These are phyloP conservation scores for Junonia oenone DNA, from an alignment of 2,888 invertebrate species.

Conservation along the genomic window DNA sequence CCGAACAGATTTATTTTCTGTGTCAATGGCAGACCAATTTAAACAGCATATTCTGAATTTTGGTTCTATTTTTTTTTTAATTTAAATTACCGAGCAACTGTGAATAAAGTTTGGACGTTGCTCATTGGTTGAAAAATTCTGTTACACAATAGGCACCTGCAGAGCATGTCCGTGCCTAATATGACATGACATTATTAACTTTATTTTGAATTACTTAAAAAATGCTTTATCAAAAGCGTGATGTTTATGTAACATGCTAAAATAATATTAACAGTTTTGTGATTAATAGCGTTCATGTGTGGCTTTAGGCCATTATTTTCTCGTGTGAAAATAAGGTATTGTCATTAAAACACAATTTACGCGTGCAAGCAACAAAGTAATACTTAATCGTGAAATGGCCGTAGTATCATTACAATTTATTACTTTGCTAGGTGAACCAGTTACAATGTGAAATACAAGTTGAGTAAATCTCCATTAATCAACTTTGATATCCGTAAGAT, in stretches of 20 bases:
- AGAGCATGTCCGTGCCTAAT: neutral
- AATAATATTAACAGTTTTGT: conserved; percentile 18
- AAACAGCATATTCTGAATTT: neutral
- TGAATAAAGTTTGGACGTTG: neutral
- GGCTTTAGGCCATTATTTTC: conserved; percentile 22
- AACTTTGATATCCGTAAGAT: neutral
- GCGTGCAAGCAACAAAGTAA: conserved; percentile 18
- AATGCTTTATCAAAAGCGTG: conserved; percentile 9
- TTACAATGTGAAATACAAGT: neutral
- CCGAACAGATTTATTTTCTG: conserved; percentile 3
- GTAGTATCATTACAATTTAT: conserved; percentile 12
- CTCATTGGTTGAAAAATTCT: neutral
- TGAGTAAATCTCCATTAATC: neutral
- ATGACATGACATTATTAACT: neutral
- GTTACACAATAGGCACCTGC: neutral
- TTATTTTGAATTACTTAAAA: neutral
- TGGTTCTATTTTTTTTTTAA: neutral
- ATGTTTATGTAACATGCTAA: conserved; percentile 16
- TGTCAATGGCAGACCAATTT: conserved; percentile 3
- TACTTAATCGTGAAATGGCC: conserved; percentile 13
- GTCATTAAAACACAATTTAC: conserved; percentile 29
- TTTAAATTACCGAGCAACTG: neutral
- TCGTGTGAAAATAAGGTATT: conserved; percentile 24
- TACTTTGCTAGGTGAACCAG: conserved; percentile 1
- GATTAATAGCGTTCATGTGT: conserved; percentile 20